Percentiles rank a stretch among this genome's conserved stretches.
phyloP scores from a whole-genome alignment of 2,113 vertebrate genomes.

The Speoplatyrhinus poulsoni region DNA sequence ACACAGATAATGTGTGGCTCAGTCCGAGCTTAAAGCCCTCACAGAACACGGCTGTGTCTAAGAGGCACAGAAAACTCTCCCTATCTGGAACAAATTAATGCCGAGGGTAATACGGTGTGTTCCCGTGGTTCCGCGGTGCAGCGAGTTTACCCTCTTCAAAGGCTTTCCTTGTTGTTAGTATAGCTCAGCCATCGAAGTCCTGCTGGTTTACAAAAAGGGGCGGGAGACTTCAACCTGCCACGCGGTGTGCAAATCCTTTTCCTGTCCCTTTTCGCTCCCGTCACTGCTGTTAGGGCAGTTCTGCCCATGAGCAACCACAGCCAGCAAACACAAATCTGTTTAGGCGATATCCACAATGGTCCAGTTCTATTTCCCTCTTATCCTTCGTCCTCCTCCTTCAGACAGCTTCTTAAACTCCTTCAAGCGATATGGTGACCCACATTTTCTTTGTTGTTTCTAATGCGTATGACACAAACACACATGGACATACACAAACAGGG shows the following conservation, averaged over 20 bases:
- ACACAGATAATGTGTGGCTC: constrained; percentile 15
- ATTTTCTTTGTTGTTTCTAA: constrained; percentile 43
- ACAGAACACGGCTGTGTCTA: constrained; percentile 42
- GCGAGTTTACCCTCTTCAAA: constrained; percentile 58
- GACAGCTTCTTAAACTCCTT: not conserved
- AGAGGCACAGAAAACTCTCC: constrained; percentile 50
- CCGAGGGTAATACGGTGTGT: constrained; percentile 52
- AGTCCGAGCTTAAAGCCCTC: constrained; percentile 42
- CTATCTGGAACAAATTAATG: constrained; percentile 70
- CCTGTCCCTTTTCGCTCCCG: constrained; percentile 9
- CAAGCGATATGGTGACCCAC: constrained; percentile 46
- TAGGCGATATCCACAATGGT: not conserved
- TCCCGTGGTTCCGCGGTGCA: constrained; percentile 55
- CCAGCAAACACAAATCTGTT: not conserved
- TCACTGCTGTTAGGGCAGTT: constrained; percentile 23
- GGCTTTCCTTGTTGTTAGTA: constrained; percentile 42
- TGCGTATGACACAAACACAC: constrained; percentile 23
- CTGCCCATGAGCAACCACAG: constrained; percentile 9
- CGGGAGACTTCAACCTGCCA: constrained; percentile 40
- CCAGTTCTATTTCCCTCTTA: not conserved
- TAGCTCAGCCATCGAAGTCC: constrained; percentile 42
- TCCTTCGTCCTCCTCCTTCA: no score
- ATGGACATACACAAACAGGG: constrained; percentile 53
- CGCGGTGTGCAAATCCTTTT: constrained; percentile 42
- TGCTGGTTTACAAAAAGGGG: constrained; percentile 37